Evolutionary conservation across 2,888 invertebrate genomes (phyloP).

Genomic region (Parnassius mnemosyne): DNA sequence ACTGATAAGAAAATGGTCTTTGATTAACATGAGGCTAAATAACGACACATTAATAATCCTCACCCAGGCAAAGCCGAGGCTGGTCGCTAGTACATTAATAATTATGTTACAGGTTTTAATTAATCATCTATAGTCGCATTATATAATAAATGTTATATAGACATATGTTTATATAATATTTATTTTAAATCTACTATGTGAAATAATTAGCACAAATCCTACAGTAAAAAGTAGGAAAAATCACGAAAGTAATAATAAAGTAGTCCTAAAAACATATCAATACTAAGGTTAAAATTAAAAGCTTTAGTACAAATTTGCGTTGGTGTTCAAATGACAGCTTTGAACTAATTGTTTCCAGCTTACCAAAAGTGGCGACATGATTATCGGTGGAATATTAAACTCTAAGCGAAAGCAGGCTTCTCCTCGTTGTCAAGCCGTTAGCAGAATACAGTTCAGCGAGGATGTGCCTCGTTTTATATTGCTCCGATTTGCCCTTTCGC

Average conservation of each 20-base stretch:
- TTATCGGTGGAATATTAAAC: conserved; percentile 34
- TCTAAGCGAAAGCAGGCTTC: conserved; percentile 47
- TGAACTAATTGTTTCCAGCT: conserved; percentile 38
- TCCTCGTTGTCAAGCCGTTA: conserved; percentile 57
- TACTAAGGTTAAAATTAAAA: no score
- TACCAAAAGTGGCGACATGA: conserved; percentile 61
- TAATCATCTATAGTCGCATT: no score
- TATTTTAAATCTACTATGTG: no score
- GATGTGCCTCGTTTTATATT: conserved; percentile 78
- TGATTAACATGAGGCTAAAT: no score
- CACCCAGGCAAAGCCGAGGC: no score
- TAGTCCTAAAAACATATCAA: no score
- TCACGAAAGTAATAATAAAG: neutral
- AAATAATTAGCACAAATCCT: neutral
- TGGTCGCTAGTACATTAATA: no score
- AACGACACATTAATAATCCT: no score
- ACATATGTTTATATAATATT: no score
- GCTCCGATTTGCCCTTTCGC: conserved; percentile 76
- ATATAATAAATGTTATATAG: no score
- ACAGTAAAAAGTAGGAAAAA: neutral
- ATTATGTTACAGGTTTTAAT: no score
- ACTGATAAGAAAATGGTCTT: neutral
- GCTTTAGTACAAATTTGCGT: no score
- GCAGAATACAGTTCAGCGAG: conserved; percentile 66
- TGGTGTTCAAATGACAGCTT: neutral